Percentiles rank a stretch among this genome's conserved stretches.
phyloP scores from a whole-genome alignment of 1,140 invertebrate genomes.

The Drusus annulatus region DNA sequence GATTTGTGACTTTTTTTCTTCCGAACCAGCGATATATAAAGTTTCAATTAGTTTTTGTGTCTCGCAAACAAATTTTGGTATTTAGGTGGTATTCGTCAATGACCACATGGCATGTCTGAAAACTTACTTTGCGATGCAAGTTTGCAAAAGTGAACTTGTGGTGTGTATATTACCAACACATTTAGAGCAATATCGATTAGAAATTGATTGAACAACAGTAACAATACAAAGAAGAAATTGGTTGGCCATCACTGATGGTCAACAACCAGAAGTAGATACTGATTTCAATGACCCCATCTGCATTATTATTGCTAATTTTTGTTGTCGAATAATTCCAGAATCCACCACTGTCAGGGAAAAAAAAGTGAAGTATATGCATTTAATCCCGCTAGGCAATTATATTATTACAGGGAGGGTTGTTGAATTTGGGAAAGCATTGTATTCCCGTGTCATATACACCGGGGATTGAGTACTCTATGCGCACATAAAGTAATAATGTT shows the following conservation, averaged over 20 bases:
- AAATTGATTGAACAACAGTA: background rate
- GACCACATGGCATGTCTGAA: too few relatives aligned
- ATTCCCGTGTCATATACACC: background rate
- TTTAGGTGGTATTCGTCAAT: too few relatives aligned
- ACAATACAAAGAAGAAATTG: background rate
- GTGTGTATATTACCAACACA: too few relatives aligned
- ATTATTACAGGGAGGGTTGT: conserved; percentile 8
- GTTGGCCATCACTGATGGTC: background rate
- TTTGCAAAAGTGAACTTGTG: too few relatives aligned
- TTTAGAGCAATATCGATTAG: too few relatives aligned
- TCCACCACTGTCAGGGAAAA: background rate
- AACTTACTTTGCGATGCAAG: too few relatives aligned
- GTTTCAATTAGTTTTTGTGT: too few relatives aligned
- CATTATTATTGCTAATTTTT: background rate
- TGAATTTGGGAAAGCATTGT: background rate
- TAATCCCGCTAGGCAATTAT: conserved; percentile 5
- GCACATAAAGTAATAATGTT: too few relatives aligned
- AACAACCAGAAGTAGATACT: background rate
- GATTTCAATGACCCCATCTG: conserved; percentile 12
- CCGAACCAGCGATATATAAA: too few relatives aligned
- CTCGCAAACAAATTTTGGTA: too few relatives aligned
- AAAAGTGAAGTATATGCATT: conserved; percentile 9
- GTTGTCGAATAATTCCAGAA: conserved; percentile 6
- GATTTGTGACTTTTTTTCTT: too few relatives aligned
- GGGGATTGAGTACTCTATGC: too few relatives aligned